Evolutionary conservation across 2,113 vertebrate species (phyloP).

Genomic region (Anhinga anhinga): DNA sequence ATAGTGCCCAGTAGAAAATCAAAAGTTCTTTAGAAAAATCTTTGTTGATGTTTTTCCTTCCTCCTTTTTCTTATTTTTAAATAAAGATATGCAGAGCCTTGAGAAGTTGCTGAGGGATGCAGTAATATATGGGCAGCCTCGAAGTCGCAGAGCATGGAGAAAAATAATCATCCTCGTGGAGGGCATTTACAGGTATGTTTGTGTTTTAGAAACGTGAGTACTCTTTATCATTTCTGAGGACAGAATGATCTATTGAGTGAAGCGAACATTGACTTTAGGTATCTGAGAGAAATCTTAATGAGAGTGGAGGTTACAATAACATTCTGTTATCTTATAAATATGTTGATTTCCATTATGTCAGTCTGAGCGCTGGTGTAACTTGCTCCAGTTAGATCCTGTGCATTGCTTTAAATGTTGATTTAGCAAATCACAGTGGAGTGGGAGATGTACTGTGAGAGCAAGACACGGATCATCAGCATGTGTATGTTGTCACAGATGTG

Average conservation of each 20-base stretch:
- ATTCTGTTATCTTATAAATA: background rate
- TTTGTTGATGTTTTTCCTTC: background rate
- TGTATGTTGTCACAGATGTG: background rate
- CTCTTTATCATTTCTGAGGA: background rate
- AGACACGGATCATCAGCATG: background rate
- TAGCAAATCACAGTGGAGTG: background rate
- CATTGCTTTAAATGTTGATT: background rate
- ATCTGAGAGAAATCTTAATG: background rate
- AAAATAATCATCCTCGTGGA: conserved; percentile 95
- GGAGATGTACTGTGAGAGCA: background rate
- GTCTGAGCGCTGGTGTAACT: background rate
- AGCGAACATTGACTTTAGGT: background rate
- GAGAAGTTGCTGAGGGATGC: conserved; percentile 88
- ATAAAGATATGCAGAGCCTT: conserved; percentile 86
- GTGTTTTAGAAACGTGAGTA: background rate
- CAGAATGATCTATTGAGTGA: background rate
- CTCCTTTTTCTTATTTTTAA: conserved; percentile 6
- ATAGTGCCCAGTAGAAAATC: background rate
- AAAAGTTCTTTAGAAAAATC: background rate
- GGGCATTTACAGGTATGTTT: conserved; percentile 90
- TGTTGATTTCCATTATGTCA: background rate
- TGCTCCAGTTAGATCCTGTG: background rate
- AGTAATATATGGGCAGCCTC: conserved; percentile 86
- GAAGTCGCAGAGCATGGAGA: conserved; percentile 88
- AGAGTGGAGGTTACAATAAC: background rate